Percentiles rank a stretch among this genome's conserved stretches.
phyloP scores from a whole-genome alignment of 2,113 vertebrate species.

The Cynocephalus volans region DNA sequence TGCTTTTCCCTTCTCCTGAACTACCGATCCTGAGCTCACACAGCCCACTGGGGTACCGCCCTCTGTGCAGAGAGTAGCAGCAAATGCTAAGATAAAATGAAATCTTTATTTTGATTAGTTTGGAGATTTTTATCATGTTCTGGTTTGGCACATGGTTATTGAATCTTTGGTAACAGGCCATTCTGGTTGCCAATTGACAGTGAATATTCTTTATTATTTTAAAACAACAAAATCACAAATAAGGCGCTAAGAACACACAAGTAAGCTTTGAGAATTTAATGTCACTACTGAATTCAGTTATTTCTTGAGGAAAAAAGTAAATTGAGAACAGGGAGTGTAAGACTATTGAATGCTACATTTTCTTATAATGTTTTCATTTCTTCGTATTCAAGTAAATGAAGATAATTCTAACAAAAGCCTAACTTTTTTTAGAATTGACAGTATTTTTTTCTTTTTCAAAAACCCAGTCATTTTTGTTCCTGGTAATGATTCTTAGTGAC shows the following conservation, averaged over 20 bases:
- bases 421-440: not conserved
- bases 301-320: constrained; percentile 43
- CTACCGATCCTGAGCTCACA: not conserved
- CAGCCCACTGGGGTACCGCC: not conserved
- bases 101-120: not conserved
- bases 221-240: constrained; percentile 22
- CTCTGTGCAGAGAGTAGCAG: not conserved
- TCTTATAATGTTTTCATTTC: constrained; percentile 28
- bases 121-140: not conserved
- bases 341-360: constrained; percentile 8
- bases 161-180: not conserved
- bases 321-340: not conserved
- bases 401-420: constrained; percentile 49
- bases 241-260: not conserved
- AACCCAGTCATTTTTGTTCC: not conserved
- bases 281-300: not conserved
- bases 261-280: constrained; percentile 11
- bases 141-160: not conserved
- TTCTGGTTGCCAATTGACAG: not conserved
- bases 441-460: not conserved
- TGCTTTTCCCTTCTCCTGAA: not conserved
- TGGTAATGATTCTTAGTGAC: not conserved
- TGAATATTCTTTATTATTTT: constrained; percentile 16
- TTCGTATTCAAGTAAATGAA: constrained; percentile 53
- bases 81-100: not conserved